phyloP scores from a whole-genome alignment of 2,797 vertebrate species.

The Rousettus madagascariensis region DNA sequence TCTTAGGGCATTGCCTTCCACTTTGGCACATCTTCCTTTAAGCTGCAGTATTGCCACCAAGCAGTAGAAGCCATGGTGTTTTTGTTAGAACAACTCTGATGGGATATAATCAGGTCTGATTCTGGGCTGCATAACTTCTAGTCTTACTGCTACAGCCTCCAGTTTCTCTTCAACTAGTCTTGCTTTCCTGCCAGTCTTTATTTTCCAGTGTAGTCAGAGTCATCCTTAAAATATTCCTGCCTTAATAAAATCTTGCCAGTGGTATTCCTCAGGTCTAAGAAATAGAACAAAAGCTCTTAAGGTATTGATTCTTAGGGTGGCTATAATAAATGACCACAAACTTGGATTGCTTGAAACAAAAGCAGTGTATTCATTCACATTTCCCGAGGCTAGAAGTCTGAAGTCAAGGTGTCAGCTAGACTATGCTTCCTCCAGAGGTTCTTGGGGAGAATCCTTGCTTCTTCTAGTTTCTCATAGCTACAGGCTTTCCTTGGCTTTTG shows the following conservation, averaged over 20 bases:
- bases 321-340: not conserved
- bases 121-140: not conserved
- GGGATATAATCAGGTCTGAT: not conserved
- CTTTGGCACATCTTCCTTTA: not conserved
- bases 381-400: not conserved
- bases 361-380: not conserved
- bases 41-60: not conserved
- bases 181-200: not conserved
- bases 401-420: not conserved
- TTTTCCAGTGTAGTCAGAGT: not conserved
- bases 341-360: not conserved
- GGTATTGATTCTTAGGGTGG: not conserved
- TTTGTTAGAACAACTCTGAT: not conserved
- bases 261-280: not conserved
- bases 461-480: not conserved
- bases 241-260: slow-evolving; percentile 3
- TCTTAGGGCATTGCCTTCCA: not conserved
- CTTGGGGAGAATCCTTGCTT: not conserved
- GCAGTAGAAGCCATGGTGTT: not conserved
- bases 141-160: not conserved
- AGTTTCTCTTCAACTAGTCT: slow-evolving; percentile 14
- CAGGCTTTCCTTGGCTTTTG: not conserved
- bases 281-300: not conserved
- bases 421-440: not conserved
- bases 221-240: not conserved